A percentile compares a stretch with the other conserved stretches of the same genome.
Evolutionary conservation across 2,797 vertebrate genomes (phyloP).

Genomic region (Trematomus bernacchii): DNA sequence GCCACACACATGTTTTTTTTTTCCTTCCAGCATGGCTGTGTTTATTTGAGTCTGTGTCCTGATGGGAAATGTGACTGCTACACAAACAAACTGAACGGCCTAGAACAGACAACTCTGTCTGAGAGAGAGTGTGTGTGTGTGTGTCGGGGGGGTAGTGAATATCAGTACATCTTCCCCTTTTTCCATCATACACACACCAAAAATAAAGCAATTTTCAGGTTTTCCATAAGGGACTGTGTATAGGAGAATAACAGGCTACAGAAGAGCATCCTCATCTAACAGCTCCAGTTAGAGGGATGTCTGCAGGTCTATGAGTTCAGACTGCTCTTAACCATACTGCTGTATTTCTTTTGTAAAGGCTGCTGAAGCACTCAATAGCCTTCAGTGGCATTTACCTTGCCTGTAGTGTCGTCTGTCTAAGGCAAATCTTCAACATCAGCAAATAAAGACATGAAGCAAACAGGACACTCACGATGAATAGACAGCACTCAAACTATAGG

Average conservation of each 20-base stretch:
- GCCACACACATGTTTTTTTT: conserved; percentile 14
- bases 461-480: background rate
- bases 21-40: conserved; percentile 79
- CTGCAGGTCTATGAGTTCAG: conserved; percentile 31
- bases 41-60: conserved; percentile 88
- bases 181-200: conserved; percentile 24
- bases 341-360: conserved; percentile 28
- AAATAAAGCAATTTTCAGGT: conserved; percentile 29
- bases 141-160: conserved; percentile 27
- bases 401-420: background rate
- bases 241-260: background rate
- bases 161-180: conserved; percentile 28
- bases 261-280: conserved; percentile 5
- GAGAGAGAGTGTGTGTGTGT: conserved; percentile 25
- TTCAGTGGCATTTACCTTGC: background rate
- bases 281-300: conserved; percentile 15
- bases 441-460: conserved; percentile 3
- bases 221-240: conserved; percentile 16
- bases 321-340: conserved; percentile 1
- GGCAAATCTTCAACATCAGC: background rate
- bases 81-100: conserved; percentile 82
- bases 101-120: conserved; percentile 64
- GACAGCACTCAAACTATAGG: background rate
- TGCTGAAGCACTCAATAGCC: conserved; percentile 8
- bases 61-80: conserved; percentile 88